Percentiles rank a stretch among this genome's conserved stretches.
Evolutionary conservation across 2,797 vertebrate genomes (phyloP).

Genomic region (Mormyrus proboscirostris): DNA sequence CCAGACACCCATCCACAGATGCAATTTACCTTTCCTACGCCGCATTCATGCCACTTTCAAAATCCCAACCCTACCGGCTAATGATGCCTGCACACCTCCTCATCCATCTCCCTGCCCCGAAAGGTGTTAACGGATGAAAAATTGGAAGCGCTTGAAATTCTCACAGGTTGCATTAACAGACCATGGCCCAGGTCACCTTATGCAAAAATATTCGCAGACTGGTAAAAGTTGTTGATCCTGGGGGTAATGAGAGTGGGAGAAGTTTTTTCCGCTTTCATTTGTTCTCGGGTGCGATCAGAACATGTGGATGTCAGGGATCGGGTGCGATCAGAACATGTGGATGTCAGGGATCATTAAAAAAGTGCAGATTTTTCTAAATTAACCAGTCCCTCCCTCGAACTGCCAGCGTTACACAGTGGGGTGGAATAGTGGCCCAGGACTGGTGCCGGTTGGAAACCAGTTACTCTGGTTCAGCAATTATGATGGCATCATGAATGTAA

Average conservation of each 20-base stretch:
- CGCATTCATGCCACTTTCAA: not conserved
- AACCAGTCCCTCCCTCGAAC: not conserved
- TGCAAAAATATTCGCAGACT: not conserved
- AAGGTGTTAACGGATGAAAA: not conserved
- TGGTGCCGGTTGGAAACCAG: not conserved
- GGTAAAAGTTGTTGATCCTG: not conserved
- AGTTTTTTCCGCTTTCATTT: not conserved
- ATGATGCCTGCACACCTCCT: not conserved
- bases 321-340: not conserved
- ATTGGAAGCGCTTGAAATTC: not conserved
- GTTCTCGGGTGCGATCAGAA: not conserved
- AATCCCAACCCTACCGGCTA: not conserved
- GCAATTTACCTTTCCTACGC: not conserved
- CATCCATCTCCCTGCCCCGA: not conserved
- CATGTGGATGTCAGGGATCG: not conserved
- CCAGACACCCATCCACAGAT: not conserved
- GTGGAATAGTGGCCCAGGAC: not conserved
- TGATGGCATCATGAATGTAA: not conserved
- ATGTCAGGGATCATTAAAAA: not conserved
- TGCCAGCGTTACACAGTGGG: not conserved
- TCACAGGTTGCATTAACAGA: not conserved
- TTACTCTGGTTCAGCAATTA: not conserved
- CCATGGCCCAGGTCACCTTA: not conserved
- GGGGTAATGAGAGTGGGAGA: not conserved
- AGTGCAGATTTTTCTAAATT: not conserved